Percentiles rank a stretch among this genome's conserved stretches.
phyloP scores from a whole-genome alignment of 2,113 vertebrate species.

The Boulengeromyrus knoepffleri region DNA sequence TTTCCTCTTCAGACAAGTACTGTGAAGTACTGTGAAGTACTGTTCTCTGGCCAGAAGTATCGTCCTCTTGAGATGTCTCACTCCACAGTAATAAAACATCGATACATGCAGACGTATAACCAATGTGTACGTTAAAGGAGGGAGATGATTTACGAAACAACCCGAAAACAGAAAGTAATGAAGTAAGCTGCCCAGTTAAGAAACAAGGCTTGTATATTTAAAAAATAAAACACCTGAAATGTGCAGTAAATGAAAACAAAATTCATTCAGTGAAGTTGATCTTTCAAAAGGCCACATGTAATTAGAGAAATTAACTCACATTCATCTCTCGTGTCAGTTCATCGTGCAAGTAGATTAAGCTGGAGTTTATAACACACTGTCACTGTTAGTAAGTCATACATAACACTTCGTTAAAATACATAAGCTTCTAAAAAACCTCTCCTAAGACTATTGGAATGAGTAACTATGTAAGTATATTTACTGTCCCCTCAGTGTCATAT shows the following conservation, averaged over 20 bases:
- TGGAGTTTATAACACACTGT: not conserved
- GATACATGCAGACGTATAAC: not conserved
- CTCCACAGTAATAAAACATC: not conserved
- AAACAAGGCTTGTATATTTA: not conserved
- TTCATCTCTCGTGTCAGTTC: not conserved
- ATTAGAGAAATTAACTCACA: not conserved
- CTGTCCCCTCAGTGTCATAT: not conserved
- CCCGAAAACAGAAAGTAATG: not conserved
- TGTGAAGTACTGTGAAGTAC: not conserved
- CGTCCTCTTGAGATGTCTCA: not conserved
- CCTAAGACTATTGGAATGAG: not conserved
- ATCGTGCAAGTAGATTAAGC: not conserved
- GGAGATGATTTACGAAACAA: not conserved
- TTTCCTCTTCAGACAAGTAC: not conserved
- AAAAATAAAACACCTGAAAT: not conserved
- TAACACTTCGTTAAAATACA: not conserved
- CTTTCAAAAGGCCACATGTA: not conserved
- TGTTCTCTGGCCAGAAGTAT: not conserved
- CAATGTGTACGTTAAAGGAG: not conserved
- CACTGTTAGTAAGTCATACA: not conserved
- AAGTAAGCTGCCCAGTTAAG: not conserved
- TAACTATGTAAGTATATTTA: not conserved
- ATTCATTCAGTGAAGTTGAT: not conserved
- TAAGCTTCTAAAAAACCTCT: not conserved
- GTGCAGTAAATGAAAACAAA: not conserved